Evolutionary conservation across 2,888 invertebrate species (phyloP), one percentile per base, ranked within the genome.

Genomic region (Drosophila prolongata): DNA sequence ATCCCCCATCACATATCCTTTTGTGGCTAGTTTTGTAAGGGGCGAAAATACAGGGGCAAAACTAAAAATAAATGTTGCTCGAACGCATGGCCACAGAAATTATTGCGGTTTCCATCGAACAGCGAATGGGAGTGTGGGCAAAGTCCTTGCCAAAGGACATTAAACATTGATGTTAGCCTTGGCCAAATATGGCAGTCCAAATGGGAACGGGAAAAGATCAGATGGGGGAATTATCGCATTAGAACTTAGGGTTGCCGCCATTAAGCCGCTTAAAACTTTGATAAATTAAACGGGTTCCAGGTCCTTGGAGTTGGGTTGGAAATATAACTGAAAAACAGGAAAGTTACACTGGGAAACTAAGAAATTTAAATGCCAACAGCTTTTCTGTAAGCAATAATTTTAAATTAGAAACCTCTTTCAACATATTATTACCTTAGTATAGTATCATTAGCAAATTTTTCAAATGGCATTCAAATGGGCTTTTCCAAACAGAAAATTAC

Each of bases 41-140:
- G 34, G 14, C 10, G 2, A 3, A 11, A 10, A 30, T 8, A 30
- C 16, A 11, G 16, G 47, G 44, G 35, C 46, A 42, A 69, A 69
- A 73, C 71, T 71, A 71, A 73, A 67, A 72, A 72, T 72, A 72
- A 72, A 72, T 74, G 72, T 72, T 72, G 37, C 69, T 49, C 67
- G 68, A 68, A 69, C 68, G 66, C 46, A 66, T 42, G 66, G 68
- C 71, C 72, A 78, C 67, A 82, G 58, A 79, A 83, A 82, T 88
- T 65, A 79, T 82, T 83, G 78, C 67, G 88, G 80, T 54, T 77
- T 56, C 53, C 71, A 71, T 64, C 64, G 64, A 71, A 64, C 70
- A 50, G 55, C 61, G 55, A 56, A 35, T 19, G 69, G 27, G 40
- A 40, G 35, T 40, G 43, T 27, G 46, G 14, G 19, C 13, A 9